Conservation (phyloP, 2,113 vertebrate genomes). For the Myrmophylax atrothorax region DNA sequence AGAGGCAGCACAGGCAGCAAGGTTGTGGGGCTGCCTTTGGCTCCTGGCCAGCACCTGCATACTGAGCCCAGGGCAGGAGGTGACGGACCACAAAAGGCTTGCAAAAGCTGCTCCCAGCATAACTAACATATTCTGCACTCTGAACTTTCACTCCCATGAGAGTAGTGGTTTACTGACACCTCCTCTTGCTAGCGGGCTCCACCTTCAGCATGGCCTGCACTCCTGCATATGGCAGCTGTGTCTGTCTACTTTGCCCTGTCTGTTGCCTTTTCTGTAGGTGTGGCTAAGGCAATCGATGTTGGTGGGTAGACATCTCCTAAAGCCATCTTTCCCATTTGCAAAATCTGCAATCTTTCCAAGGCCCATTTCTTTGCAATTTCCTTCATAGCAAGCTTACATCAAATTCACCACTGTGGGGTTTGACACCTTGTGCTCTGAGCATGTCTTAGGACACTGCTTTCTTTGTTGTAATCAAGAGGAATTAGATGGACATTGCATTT, state of each 20-base stretch:
- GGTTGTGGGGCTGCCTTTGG: not conserved
- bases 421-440: not conserved
- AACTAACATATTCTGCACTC: not conserved
- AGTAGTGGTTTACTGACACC: not conserved
- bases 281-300: not conserved
- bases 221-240: not conserved
- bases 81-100: not conserved
- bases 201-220: not conserved
- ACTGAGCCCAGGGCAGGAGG: not conserved
- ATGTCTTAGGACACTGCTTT: not conserved
- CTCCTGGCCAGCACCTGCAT: not conserved
- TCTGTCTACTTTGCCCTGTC: not conserved
- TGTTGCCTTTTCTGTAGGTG: not conserved
- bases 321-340: not conserved
- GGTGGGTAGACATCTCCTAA: not conserved
- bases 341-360: not conserved
- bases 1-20: not conserved
- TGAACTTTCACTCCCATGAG: not conserved
- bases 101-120: not conserved
- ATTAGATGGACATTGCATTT: not conserved
- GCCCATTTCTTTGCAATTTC: not conserved
- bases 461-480: not conserved
- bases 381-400: not conserved
- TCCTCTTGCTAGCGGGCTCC: accelerated
- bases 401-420: accelerated